Percentiles rank a stretch among this genome's conserved stretches.
Evolutionary conservation across 2,888 invertebrate species (phyloP).

Genomic region (Mythimna pallens): DNA sequence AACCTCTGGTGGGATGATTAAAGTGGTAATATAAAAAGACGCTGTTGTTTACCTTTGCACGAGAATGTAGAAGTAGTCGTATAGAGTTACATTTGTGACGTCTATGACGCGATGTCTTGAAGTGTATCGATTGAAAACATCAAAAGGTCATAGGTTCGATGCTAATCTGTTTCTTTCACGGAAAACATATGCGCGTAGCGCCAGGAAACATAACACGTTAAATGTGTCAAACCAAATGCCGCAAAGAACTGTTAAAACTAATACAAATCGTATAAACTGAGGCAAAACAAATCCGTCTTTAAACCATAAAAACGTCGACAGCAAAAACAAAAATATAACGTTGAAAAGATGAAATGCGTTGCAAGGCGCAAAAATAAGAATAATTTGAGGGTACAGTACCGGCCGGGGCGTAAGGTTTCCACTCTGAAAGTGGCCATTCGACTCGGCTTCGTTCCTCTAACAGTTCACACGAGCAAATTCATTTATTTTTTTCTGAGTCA

Average conservation of each 20-base stretch:
- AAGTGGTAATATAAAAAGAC: conserved; percentile 10
- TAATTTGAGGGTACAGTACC: conserved; percentile 73
- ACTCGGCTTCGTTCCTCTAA: conserved; percentile 67
- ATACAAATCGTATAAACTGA: conserved; percentile 65
- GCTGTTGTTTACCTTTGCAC: conserved; percentile 43
- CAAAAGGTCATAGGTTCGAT: conserved; percentile 63
- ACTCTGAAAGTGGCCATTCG: conserved; percentile 74
- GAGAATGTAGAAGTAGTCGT: conserved; percentile 28
- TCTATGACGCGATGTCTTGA: conserved; percentile 51
- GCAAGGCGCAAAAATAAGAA: conserved; percentile 76
- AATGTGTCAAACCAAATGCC: conserved; percentile 56
- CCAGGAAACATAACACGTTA: conserved; percentile 44
- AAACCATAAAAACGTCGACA: conserved; percentile 75
- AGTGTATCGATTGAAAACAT: conserved; percentile 62
- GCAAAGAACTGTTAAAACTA: conserved; percentile 58
- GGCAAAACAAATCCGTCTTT: conserved; percentile 70
- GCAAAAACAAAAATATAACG: conserved; percentile 72
- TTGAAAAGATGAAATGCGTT: conserved; percentile 73
- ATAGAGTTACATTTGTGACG: conserved; percentile 62
- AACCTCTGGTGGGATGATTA: conserved; percentile 9
- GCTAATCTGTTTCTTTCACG: conserved; percentile 61
- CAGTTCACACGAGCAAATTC: conserved; percentile 65
- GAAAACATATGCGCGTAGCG: conserved; percentile 41
- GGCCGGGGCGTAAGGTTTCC: conserved; percentile 75
- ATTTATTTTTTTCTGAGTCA: conserved; percentile 61